Evolutionary conservation across 2,113 vertebrate genomes (phyloP).

Genomic region (Pseudois nayaur): DNA sequence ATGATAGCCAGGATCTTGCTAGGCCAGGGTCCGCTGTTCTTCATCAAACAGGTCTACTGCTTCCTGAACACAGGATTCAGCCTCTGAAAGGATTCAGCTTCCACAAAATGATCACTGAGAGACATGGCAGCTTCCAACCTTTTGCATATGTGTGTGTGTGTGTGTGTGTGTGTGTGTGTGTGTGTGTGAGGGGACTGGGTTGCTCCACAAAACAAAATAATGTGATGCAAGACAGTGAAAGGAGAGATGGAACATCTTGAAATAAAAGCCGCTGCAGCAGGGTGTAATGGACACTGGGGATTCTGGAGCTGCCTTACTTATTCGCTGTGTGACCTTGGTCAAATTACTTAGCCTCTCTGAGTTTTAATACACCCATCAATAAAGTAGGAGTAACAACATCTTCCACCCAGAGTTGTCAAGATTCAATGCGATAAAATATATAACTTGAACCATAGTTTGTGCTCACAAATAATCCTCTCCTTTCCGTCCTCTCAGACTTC

Average conservation of each 20-base stretch:
- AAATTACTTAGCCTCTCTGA: conserved; percentile 24
- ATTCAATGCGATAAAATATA: not conserved
- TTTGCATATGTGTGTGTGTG: not conserved
- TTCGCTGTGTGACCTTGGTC: not conserved
- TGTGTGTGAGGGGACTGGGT: too few relatives aligned
- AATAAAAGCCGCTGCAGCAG: not conserved
- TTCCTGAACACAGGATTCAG: not conserved
- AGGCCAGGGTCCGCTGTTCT: not conserved
- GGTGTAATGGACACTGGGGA: not conserved
- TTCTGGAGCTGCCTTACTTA: not conserved
- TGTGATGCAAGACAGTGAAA: not conserved
- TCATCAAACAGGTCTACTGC: not conserved
- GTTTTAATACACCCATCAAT: not conserved
- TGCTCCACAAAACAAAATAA: not conserved
- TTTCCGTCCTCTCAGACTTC: not conserved
- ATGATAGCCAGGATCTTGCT: not conserved
- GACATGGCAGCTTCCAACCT: not conserved
- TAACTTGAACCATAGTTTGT: not conserved
- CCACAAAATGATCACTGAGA: not conserved
- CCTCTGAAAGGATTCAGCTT: not conserved
- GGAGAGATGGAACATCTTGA: not conserved
- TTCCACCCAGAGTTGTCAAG: not conserved
- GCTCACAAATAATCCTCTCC: not conserved
- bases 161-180: too few relatives aligned
- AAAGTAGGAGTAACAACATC: not conserved